Base-by-base conservation (phyloP, 2,888 invertebrate genomes). In the Idaea biselata region DNA sequence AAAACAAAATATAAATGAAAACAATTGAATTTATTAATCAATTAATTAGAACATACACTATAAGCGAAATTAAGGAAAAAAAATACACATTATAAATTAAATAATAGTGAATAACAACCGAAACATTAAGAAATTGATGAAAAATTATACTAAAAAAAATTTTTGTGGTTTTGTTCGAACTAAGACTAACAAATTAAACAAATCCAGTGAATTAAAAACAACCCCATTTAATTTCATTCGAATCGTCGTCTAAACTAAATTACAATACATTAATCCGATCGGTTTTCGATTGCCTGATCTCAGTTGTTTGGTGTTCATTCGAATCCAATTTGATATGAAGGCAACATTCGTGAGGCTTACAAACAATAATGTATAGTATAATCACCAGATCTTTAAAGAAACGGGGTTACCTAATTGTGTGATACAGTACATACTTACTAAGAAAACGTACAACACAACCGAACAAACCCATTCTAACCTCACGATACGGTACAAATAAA, bases 11-110 rank as follows among this genome's bases (percentile, higher is more conserved):
- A 69, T 81, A 77, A 71, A 76, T 80, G 73, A 82, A 86, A 85
- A 84, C 85, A 87, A 86, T 79, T 80, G 79, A 77, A 77, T 87
- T 87, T 84, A 86, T 84, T 86, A 71, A 62, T 61, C 25, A 60
- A 63, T 65, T 73, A 73, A 77, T 74, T 74, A 79, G 25, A 79
- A 83, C 81, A 83, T 76, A 78, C 60, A 73, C 79, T 77, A 76
- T 75, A 65, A 75, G 78, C 74, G 67, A 62, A 75, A 77, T 18
- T 56, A 56, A 56, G 76, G 70, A 71, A 14, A 44, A 32, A 32
- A 44, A 69, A 69, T 67, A 72, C 68, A 76, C 63, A 73, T 70
- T 74, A 73, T 64, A 71, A 73, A 71, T 73, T 74, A 75, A 76
- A 80, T 31, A 61, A 62, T 60, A 67, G 58, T 56, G 55, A 59